phyloP scores from a whole-genome alignment of 2,797 vertebrate genomes.

The Rhabdophis nuchalis region DNA sequence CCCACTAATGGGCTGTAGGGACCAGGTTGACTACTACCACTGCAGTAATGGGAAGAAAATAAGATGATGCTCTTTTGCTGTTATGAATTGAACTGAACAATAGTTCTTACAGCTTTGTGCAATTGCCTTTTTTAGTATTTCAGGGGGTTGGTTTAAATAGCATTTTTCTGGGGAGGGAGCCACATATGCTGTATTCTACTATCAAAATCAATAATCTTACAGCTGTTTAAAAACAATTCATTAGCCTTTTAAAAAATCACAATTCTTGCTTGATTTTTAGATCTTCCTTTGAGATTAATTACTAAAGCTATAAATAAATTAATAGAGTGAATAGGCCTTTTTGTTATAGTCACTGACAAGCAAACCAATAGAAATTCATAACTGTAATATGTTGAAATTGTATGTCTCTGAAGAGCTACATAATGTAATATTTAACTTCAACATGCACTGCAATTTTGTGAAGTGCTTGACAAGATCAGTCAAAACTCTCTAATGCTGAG shows the following conservation, averaged over 20 bases:
- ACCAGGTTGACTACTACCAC: too few relatives aligned
- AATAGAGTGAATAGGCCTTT: background rate
- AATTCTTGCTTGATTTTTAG: background rate
- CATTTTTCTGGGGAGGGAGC: background rate
- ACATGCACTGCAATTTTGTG: background rate
- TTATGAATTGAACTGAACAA: background rate
- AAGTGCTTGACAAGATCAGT: background rate
- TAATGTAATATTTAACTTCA: background rate
- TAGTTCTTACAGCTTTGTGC: background rate
- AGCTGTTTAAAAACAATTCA: background rate
- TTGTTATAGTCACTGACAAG: background rate
- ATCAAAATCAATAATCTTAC: background rate
- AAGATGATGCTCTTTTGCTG: background rate
- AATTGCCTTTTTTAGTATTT: background rate
- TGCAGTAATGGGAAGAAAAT: background rate
- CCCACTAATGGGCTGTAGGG: too few relatives aligned
- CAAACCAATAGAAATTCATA: background rate
- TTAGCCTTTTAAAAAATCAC: background rate
- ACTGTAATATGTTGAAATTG: background rate
- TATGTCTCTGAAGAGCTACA: background rate
- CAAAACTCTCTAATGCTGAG: background rate
- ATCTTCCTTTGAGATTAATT: background rate
- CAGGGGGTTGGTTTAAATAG: background rate
- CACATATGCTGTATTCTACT: background rate
- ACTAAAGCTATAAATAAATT: background rate